These are phyloP conservation scores for Laticauda laticaudata DNA, from an alignment of 2,113 vertebrate species.

Conservation along the genomic window DNA sequence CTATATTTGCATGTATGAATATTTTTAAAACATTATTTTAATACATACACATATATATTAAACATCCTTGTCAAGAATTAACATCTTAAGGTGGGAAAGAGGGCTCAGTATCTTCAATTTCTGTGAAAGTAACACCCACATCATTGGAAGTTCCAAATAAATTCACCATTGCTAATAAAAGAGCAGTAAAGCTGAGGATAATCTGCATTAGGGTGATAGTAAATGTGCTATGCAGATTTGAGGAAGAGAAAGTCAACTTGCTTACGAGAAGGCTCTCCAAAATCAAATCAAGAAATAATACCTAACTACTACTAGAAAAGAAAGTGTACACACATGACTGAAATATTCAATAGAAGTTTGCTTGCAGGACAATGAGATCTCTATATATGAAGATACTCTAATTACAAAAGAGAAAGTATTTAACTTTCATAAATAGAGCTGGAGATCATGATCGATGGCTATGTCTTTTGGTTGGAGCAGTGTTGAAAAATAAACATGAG, in stretches of 20 bases:
- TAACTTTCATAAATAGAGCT: neutral
- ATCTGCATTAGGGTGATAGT: neutral
- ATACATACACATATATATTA: slow-evolving; percentile 58
- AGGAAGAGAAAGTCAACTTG: neutral
- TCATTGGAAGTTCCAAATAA: neutral
- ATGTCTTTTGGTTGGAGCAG: neutral
- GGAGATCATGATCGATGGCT: neutral
- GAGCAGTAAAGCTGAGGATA: neutral
- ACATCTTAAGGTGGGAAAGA: neutral
- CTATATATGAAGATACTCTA: neutral
- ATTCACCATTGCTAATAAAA: neutral
- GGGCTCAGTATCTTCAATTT: neutral
- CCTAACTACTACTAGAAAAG: neutral
- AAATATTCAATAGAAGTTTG: neutral
- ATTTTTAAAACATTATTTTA: slow-evolving; percentile 77
- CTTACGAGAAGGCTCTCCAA: neutral
- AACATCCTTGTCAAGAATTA: neutral
- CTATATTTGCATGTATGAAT: slow-evolving; percentile 80
- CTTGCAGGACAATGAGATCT: neutral
- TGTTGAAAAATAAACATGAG: neutral
- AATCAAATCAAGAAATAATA: neutral
- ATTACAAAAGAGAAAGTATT: neutral
- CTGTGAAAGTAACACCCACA: neutral
- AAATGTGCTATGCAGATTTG: neutral
- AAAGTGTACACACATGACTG: neutral